Conservation (phyloP, 2,797 vertebrate genomes). For the Muscicapa comitata region DNA sequence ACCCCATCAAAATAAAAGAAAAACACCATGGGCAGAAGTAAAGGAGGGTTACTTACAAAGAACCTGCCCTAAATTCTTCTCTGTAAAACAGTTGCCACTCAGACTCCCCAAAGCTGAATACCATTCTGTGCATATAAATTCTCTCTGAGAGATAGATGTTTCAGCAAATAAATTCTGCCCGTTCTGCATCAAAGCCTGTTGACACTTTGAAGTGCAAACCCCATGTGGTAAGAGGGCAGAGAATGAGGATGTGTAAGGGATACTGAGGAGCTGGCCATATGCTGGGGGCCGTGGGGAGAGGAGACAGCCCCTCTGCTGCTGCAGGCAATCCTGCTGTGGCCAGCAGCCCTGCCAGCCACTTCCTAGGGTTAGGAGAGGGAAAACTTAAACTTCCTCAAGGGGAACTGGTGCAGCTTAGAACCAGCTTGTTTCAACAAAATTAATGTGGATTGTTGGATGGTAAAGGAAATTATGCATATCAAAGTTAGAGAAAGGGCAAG, state of each 20-base stretch:
- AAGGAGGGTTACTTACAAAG: neutral
- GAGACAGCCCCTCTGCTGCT: neutral
- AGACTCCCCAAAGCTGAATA: neutral
- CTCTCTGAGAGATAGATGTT: neutral
- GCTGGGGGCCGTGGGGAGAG: fast-evolving
- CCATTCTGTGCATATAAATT: neutral
- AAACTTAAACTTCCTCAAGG: neutral
- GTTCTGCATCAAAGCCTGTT: neutral
- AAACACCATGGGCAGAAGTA: neutral
- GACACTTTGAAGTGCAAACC: neutral
- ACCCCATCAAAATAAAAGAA: neutral
- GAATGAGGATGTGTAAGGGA: neutral
- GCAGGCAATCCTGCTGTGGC: neutral
- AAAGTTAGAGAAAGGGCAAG: neutral
- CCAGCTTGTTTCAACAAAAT: neutral
- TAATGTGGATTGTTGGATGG: neutral
- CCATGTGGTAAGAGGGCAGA: neutral
- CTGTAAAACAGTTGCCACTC: neutral
- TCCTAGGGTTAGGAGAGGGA: neutral
- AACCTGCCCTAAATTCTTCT: neutral
- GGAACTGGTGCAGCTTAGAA: neutral
- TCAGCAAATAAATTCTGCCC: neutral
- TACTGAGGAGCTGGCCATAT: neutral
- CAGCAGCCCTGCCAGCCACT: neutral
- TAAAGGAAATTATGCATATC: neutral